phyloP scores from a whole-genome alignment of 2,797 vertebrate genomes.

The Muscicapa striata region DNA sequence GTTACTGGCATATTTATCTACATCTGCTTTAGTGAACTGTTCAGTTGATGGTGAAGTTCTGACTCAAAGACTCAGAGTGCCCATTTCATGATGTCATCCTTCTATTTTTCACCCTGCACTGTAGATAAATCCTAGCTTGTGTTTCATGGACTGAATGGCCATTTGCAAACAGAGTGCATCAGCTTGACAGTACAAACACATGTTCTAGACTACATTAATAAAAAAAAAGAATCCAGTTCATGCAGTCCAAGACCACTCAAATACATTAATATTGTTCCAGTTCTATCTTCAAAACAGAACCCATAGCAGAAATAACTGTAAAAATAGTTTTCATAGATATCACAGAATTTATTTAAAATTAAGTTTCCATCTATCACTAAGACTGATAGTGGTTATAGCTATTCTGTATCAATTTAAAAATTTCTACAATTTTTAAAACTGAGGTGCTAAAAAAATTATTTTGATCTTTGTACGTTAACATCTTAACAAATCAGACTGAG shows the following conservation, averaged over 20 bases:
- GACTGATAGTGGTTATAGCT: not conserved
- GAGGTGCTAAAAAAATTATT: not conserved
- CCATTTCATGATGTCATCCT: not conserved
- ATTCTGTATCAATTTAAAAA: not conserved
- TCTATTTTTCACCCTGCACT: accelerated
- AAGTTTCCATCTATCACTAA: not conserved
- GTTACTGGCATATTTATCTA: not conserved
- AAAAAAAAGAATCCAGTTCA: not conserved
- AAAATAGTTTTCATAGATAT: not conserved
- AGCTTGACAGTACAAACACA: not conserved
- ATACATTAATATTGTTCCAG: not conserved
- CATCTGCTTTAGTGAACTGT: not conserved
- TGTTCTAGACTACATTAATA: not conserved
- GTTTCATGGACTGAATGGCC: not conserved
- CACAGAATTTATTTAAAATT: not conserved
- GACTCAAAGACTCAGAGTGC: not conserved
- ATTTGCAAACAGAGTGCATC: not conserved
- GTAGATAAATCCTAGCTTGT: not conserved
- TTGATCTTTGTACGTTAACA: not conserved
- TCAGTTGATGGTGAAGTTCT: not conserved
- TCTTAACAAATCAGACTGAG: not conserved
- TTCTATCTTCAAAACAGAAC: not conserved
- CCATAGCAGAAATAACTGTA: not conserved
- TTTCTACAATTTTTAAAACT: not conserved
- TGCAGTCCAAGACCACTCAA: not conserved